These are phyloP conservation scores for Hemibagrus guttatus DNA, from an alignment of 2,797 vertebrate genomes.

Conservation along the genomic window DNA sequence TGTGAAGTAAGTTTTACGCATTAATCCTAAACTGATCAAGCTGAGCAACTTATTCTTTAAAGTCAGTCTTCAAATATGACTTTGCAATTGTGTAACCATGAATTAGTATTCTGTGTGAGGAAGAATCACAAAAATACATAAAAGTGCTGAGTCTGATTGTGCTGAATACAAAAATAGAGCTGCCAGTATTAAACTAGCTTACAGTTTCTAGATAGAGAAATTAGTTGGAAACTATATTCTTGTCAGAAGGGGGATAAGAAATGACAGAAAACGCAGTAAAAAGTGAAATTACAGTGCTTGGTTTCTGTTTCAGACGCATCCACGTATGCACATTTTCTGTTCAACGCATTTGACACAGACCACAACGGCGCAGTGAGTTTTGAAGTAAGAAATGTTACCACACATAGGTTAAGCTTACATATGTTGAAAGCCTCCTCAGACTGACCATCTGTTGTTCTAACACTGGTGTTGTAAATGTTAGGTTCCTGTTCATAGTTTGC, in stretches of 20 bases:
- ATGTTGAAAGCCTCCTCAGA: neutral
- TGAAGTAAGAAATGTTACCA: constrained; percentile 81
- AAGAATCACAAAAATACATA: constrained; percentile 4
- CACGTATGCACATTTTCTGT: constrained; percentile 97
- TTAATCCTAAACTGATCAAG: neutral
- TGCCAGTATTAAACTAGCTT: neutral
- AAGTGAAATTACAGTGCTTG: constrained; percentile 17
- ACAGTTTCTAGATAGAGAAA: neutral
- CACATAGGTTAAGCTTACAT: neutral
- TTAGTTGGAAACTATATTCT: neutral
- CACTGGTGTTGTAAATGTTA: neutral
- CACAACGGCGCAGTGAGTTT: constrained; percentile 98
- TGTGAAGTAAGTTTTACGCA: neutral
- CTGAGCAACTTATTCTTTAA: neutral
- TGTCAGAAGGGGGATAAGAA: neutral
- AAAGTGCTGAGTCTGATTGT: neutral
- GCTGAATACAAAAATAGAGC: neutral
- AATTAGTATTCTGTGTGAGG: constrained; percentile 5
- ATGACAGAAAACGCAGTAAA: neutral
- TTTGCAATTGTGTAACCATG: neutral
- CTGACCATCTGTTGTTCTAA: neutral
- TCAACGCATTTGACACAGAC: constrained; percentile 97
- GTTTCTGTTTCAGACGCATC: constrained; percentile 84
- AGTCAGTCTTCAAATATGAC: neutral
- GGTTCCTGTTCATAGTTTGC: neutral